Evolutionary conservation across 2,797 vertebrate species (phyloP), one percentile per base, ranked within the genome.

Genomic region (Sternarchorhynchus goeldii): DNA sequence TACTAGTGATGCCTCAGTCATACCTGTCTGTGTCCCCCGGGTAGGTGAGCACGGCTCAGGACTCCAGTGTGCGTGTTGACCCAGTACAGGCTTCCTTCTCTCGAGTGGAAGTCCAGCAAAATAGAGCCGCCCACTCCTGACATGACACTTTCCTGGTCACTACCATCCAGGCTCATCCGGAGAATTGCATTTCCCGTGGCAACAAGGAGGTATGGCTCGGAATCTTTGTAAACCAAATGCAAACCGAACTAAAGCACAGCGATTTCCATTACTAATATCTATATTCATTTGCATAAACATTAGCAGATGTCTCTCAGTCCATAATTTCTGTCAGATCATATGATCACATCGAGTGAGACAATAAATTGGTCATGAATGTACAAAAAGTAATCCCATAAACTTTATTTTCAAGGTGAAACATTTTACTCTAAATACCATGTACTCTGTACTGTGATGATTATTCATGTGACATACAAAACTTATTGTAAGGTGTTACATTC

Each of bases 141-240:
- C 62, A 93, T 86, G 8, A 98, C 69, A 59, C 86, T 89, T 80
- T 93, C 89, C 0, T 94, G 91, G 82, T 93, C 92, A 31, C 84
- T 93, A 45, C 97, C 97, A 78, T 96, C 94, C 1, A 90, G 87
- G 77, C 94, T 93, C 87, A 96, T 94, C 75, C 92, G 93, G 82
- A 95, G 94, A 86, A 98, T 94, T 29, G 89, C 86, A 85, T 91
- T 95, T 86, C 94, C 95, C 69, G 94, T 91, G 81, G 90, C 93
- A 64, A 97, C 95, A 87, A 99, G 90, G 62, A 98, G 87, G 80
- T 95, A 95, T n/a, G 96, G 95, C 86, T 89, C 85, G 76, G 91
- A 92, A 87, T 85, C 96, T 98, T 83, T n/a, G 85, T 17, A 16
- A 39, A n/a, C 32, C 1, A 56, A 57, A 53, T 12, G 17, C 55